Conservation (phyloP, 2,113 vertebrate genomes). For the Eira barbara region DNA sequence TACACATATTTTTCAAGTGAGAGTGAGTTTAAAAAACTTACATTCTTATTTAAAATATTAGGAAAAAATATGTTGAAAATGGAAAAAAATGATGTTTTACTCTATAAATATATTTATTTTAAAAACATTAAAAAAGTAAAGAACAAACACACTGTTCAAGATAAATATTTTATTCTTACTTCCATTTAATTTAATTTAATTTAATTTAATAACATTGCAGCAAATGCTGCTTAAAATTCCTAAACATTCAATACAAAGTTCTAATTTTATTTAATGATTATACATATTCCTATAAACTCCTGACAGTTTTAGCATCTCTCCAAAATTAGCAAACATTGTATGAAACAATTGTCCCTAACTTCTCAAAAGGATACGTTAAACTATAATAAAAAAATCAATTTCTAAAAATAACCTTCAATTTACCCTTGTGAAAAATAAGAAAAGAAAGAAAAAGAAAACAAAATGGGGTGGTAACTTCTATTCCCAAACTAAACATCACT, state of each 20-base stretch:
- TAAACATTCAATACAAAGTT: neutral
- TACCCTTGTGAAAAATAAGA: neutral
- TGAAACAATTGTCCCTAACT: neutral
- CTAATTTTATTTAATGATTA: neutral
- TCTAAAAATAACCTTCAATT: neutral
- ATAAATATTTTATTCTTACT: neutral
- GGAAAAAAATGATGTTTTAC: neutral
- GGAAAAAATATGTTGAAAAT: neutral
- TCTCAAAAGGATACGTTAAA: neutral
- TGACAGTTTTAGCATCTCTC: neutral
- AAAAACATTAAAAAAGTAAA: neutral
- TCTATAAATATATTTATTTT: neutral
- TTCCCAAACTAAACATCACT: neutral
- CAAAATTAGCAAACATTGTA: neutral
- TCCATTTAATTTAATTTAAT: neutral
- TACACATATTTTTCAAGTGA: neutral
- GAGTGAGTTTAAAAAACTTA: neutral
- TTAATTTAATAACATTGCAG: neutral
- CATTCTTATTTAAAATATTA: neutral
- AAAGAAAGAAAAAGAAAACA: neutral
- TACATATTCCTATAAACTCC: neutral
- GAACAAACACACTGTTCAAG: neutral
- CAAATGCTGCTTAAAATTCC: neutral
- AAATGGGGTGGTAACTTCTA: neutral
- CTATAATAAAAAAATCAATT: neutral